Base-by-base conservation (phyloP, 1,140 invertebrate species). In the Trialeurodes vaporariorum region DNA sequence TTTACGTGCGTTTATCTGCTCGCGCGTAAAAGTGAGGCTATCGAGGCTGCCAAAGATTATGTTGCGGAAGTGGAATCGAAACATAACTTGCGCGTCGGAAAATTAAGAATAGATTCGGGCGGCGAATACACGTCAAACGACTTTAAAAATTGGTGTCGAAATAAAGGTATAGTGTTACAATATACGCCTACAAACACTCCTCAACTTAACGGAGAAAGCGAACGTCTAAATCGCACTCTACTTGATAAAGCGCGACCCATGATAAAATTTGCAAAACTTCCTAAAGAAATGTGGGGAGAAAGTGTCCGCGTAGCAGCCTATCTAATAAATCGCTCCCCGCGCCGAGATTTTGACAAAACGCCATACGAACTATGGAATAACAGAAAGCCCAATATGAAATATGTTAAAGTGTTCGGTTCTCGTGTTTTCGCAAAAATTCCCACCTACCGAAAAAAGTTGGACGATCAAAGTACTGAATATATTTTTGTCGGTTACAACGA, bases 51-150 rank as follows among this genome's bases (percentile, higher is more conserved):
- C 59, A 71, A 73, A 67, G 67, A 77, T 40, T 77, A 75, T 65
- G 74, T 74, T 71, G 66, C 22, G 21, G 21, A 70, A n/a, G 71
- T 77, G 9, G 72, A 78, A 67, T 77, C 74, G 61, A 74, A 80
- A 72, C 70, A 71, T 23, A 67, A 70, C 65, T 65, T 49, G 11
- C 68, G 68, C 62, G 74, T 79, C 61, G 75, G 74, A 67, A 67
- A 24, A 26, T 27, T 80, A 1, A 75, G 76, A 63, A 72, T 71
- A 59, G 79, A 81, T 63, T 81, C 81, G 72, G 80, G 79, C 1
- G 72, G 25, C 13, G 79, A 81, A 70, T 80, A 78, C 71, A 25
- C 72, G 0, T 78, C 73, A 64, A 68, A 70, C 21, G 64, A 72
- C 0, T 77, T 81, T 67, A 69, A 74, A 40, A 27, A 69, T 2